Evolutionary conservation across 2,888 invertebrate genomes (phyloP), one percentile per base, ranked within the genome.

Genomic region (Drosophila formosana): DNA sequence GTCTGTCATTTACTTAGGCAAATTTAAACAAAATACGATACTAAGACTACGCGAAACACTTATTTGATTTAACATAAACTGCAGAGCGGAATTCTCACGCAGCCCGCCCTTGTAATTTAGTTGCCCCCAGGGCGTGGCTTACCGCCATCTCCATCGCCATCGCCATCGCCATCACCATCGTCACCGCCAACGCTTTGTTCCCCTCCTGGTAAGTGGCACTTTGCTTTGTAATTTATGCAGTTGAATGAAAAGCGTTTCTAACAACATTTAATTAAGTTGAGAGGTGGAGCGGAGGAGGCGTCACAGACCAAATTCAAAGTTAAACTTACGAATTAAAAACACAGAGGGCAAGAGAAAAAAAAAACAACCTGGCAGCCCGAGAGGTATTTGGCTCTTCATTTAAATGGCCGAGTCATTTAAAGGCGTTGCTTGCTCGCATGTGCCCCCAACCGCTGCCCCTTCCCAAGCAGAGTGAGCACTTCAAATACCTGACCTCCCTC

Each of bases 181-280:
- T 37, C 50, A 37, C 11, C n/a, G 46, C 37, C 37, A 37, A 32
- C 34, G 30, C 30, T 30, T 30, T n/a, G 47, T 28, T 25, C 23
- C 26, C 32, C 57, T 52, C 76, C 62, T 55, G 55, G 23, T 76
- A 80, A 82, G 82, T 81, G 82, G 51, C 74, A 80, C 80, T 82
- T 82, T 79, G 78, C 79, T 82, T 83, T 78, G 83, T 84, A 84
- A 84, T 84, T 84, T 84, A 84, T 84, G 83, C 83, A 80, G 79
- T 81, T 68, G 73, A 84, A 83, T 79, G 80, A 81, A 85, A 84
- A 83, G 83, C 83, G 72, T 82, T 82, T 80, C 75, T 73, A 81
- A 80, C 82, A 82, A 83, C 82, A 84, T 84, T 84, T 85, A 85
- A 84, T 84, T 84, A 85, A 80, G 85, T 85, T 69, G 57, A 51